A percentile compares a stretch with the other conserved stretches of the same genome.
Conservation (phyloP, 2,888 invertebrate genomes). For the Phyllotreta striolata region DNA sequence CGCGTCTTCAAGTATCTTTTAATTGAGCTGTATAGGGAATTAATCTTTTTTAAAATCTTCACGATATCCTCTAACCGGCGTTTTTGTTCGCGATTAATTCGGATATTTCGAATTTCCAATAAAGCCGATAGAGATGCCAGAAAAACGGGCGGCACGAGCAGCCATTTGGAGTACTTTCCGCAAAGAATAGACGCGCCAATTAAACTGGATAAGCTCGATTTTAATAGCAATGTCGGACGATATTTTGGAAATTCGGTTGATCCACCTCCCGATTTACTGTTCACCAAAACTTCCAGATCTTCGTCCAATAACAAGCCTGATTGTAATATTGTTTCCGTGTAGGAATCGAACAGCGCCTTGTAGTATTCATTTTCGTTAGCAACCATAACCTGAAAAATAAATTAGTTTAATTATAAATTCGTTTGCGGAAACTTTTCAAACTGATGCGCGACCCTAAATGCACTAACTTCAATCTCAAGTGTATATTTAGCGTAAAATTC, state of each 20-base stretch:
- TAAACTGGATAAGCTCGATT: slow-evolving; percentile 32
- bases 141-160: slow-evolving; percentile 36
- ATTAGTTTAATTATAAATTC: too few relatives aligned
- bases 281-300: slow-evolving; percentile 46
- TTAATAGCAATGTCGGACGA: slow-evolving; percentile 34
- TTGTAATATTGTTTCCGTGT: slow-evolving; percentile 43
- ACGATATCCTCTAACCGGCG: slow-evolving; percentile 32
- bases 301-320: slow-evolving; percentile 48
- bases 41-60: slow-evolving; percentile 36
- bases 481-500: too few relatives aligned
- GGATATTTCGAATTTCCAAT: slow-evolving; percentile 26
- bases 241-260: slow-evolving; percentile 24
- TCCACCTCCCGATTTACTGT: slow-evolving; percentile 34
- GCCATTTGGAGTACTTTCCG: slow-evolving; percentile 33
- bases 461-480: background rate
- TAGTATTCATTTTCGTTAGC: slow-evolving; percentile 24
- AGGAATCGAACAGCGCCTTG: slow-evolving; percentile 36
- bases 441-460: too few relatives aligned
- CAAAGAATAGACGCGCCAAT: slow-evolving; percentile 34
- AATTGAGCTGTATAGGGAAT: slow-evolving; percentile 37
- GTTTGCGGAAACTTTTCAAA: too few relatives aligned
- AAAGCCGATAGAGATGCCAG: slow-evolving; percentile 18
- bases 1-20: slow-evolving; percentile 43
- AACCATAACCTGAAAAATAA: background rate
- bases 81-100: slow-evolving; percentile 24